These are phyloP conservation scores for Etheostoma spectabile DNA, from an alignment of 2,113 vertebrate species.

Conservation along the genomic window DNA sequence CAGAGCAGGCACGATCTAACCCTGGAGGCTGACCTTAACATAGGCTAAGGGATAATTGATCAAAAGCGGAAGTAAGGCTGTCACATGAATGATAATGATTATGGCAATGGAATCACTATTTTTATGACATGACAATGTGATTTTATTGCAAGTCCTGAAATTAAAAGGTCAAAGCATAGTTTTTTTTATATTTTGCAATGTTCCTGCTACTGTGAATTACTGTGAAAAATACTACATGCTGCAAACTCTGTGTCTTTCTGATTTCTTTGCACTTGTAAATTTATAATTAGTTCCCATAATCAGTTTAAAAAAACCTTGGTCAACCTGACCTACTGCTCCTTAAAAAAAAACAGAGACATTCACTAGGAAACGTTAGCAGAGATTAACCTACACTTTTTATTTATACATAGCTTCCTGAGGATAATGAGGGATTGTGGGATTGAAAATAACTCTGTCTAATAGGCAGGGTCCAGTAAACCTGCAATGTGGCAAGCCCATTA, in stretches of 20 bases:
- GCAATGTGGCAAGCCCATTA: conserved; percentile 83
- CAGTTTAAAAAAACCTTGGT: conserved; percentile 25
- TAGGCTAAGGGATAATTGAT: conserved; percentile 38
- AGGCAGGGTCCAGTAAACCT: conserved; percentile 82
- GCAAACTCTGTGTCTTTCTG: background rate
- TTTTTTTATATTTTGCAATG: conserved; percentile 34
- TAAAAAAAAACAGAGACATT: conserved; percentile 15
- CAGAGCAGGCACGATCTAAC: conserved; percentile 45
- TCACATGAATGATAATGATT: conserved; percentile 48
- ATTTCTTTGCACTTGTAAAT: background rate
- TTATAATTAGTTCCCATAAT: conserved; percentile 2
- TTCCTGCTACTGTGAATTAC: conserved; percentile 8
- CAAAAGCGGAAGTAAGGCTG: conserved; percentile 57
- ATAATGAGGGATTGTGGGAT: conserved; percentile 84
- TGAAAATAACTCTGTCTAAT: conserved; percentile 87
- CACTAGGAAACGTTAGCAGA: conserved; percentile 58
- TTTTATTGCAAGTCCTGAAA: conserved; percentile 3
- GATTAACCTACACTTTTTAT: conserved; percentile 84
- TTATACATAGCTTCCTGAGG: conserved; percentile 84
- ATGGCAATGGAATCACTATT: conserved; percentile 44
- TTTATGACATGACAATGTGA: conserved; percentile 17
- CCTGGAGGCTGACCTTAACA: conserved; percentile 46
- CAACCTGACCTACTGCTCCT: conserved; percentile 46
- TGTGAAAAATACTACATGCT: background rate
- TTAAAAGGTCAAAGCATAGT: conserved; percentile 14